These are phyloP conservation scores for Parnassius apollo DNA, from an alignment of 2,888 invertebrate species.

Conservation along the genomic window DNA sequence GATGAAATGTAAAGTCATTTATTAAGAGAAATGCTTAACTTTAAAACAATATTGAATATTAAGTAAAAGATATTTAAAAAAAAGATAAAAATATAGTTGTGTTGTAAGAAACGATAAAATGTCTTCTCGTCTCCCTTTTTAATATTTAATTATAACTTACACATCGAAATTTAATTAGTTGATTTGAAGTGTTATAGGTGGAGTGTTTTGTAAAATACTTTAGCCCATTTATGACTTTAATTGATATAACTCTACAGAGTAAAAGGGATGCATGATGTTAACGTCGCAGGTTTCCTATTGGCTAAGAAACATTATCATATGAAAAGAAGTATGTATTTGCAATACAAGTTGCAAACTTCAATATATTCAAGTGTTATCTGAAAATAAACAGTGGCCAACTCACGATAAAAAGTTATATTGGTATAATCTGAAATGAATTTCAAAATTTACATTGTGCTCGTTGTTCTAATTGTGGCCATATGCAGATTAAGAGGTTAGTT, in stretches of 20 bases:
- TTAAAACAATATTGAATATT: too few relatives aligned
- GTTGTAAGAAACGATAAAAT: too few relatives aligned
- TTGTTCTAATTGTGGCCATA: conserved; percentile 14
- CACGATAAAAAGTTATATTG: conserved; percentile 18
- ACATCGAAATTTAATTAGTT: too few relatives aligned
- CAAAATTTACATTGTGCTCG: conserved; percentile 7
- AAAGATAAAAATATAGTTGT: too few relatives aligned
- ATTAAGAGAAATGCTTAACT: too few relatives aligned
- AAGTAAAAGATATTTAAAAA: too few relatives aligned
- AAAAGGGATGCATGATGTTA: conserved; percentile 15
- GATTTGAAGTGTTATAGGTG: too few relatives aligned
- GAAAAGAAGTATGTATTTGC: conserved; percentile 12
- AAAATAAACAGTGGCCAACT: conserved; percentile 4
- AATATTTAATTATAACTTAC: too few relatives aligned
- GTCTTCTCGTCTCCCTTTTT: too few relatives aligned
- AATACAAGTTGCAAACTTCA: conserved; percentile 13
- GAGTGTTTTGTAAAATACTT: too few relatives aligned
- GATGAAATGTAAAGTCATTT: too few relatives aligned
- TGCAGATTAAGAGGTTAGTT: conserved; percentile 20
- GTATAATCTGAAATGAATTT: conserved; percentile 18
- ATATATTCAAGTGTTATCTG: conserved; percentile 13
- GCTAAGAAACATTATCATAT: conserved; percentile 5
- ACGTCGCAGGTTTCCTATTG: conserved; percentile 5
- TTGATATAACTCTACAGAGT: not conserved
- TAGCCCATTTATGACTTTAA: too few relatives aligned